Evolutionary conservation across 1,140 invertebrate genomes (phyloP), one percentile per base, ranked within the genome.

Genomic region (Calephelis nemesis): DNA sequence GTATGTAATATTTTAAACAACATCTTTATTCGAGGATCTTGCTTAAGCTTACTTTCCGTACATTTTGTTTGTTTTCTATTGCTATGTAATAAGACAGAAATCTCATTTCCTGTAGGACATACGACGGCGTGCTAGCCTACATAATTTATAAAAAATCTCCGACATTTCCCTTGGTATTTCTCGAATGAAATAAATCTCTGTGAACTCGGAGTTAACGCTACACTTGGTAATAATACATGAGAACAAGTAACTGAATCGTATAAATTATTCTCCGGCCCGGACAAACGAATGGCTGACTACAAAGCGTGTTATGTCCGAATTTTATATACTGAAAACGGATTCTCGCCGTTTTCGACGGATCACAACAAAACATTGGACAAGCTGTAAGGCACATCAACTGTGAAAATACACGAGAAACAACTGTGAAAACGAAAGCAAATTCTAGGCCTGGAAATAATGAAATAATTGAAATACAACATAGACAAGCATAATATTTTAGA

Each of bases 231-330:
- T 60, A 60, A 60, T 60, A 60, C 58, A 60, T 60, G 58, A 60
- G 58, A 60, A 60, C 58, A 60, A 60, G 58, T 40, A 60, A 60
- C 58, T 60, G 58, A n/a, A 60, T 60, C 54, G 54, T 60, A 60
- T 60, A 60, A 60, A 60, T 60, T 60, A 60, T 60, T 60, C 54
- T 54, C 54, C 54, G 54, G 54, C 54, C 30, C 39, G 54, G 54
- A 60, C 54, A 60, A 60, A 60, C 54, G 54, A 60, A 60, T 60
- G 54, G 54, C 54, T 60, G 54, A 60, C 54, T 60, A 60, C 54
- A 60, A 60, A 60, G 39, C 54, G 30, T 60, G 54, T 60, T 60
- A 60, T 60, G 30, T 60, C 30, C 54, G 54, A 60, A 60, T 60
- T 60, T 60, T 60, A 60, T 60, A 60, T 40, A 19, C 54, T 60